Evolutionary conservation across 2,888 invertebrate genomes (phyloP).

Genomic region (Lottia gigantea): DNA sequence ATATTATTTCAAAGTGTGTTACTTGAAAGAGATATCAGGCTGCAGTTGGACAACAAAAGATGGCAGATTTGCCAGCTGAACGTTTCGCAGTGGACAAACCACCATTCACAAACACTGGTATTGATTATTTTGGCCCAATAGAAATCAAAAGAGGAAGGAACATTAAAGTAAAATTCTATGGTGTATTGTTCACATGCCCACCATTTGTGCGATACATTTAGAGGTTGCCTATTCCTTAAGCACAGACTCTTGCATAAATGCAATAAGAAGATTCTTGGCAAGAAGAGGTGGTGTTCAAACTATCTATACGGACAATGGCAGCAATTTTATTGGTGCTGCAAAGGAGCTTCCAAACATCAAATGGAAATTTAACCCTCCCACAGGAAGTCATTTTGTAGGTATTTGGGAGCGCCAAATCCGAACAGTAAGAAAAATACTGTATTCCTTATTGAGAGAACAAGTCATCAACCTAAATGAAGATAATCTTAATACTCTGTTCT

Average conservation of each 20-base stretch:
- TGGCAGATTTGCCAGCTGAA: constrained; percentile 28
- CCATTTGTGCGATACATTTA: constrained; percentile 8
- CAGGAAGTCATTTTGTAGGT: constrained; percentile 31
- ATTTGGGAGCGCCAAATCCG: constrained; percentile 35
- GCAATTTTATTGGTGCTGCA: constrained; percentile 30
- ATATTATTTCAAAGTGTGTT: constrained; percentile 16
- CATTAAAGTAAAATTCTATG: constrained; percentile 10
- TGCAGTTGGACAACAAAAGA: constrained; percentile 16
- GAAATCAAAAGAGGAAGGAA: background rate
- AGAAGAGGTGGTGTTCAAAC: constrained; percentile 19
- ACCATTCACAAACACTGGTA: constrained; percentile 11
- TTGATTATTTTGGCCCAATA: constrained; percentile 13
- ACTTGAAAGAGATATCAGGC: constrained; percentile 22
- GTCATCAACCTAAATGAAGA: constrained; percentile 27
- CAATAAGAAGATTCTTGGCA: constrained; percentile 23
- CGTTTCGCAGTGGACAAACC: constrained; percentile 14
- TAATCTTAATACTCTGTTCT: constrained; percentile 25
- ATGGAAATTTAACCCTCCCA: constrained; percentile 35
- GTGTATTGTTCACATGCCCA: constrained; percentile 13
- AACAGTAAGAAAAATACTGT: constrained; percentile 23
- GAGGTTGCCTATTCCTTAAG: constrained; percentile 20
- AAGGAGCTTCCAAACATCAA: constrained; percentile 25
- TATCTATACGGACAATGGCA: constrained; percentile 27
- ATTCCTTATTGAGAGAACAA: constrained; percentile 23
- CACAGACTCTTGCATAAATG: constrained; percentile 25